Conservation (phyloP, 1,140 invertebrate species). For the Drosophila ogumai region DNA sequence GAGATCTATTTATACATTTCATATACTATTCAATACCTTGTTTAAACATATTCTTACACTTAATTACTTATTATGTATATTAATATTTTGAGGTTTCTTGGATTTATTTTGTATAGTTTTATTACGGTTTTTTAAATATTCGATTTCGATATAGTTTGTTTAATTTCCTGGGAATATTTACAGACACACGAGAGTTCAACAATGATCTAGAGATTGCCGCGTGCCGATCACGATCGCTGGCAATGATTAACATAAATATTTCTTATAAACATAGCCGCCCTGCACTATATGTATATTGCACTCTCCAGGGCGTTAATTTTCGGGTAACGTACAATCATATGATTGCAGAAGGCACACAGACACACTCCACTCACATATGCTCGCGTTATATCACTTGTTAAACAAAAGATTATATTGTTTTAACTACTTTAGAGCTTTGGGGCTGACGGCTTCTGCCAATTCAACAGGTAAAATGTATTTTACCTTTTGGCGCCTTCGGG, state of each 20-base stretch:
- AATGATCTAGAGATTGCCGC: constrained; percentile 5
- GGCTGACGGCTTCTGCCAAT: constrained; percentile 19
- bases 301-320: constrained; percentile 4
- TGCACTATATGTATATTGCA: constrained; percentile 16
- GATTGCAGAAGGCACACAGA: constrained; percentile 16
- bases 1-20: not conserved
- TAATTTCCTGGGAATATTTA: constrained; percentile 1
- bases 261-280: not conserved
- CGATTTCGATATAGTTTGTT: not conserved
- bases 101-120: not conserved
- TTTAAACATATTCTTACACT: not conserved
- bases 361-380: constrained; percentile 2
- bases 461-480: constrained; percentile 31
- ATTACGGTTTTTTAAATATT: not conserved
- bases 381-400: constrained; percentile 24
- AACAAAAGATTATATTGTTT: constrained; percentile 36
- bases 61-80: not conserved
- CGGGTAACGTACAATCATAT: constrained; percentile 22
- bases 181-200: constrained; percentile 12
- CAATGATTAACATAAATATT: constrained; percentile 25
- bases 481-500: constrained; percentile 15
- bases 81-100: not conserved
- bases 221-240: constrained; percentile 13
- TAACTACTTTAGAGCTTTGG: constrained; percentile 24
- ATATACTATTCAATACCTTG: not conserved